A percentile compares a stretch with the other conserved stretches of the same genome.
phyloP scores from a whole-genome alignment of 2,797 vertebrate genomes.

The Gorsachius magnificus region DNA sequence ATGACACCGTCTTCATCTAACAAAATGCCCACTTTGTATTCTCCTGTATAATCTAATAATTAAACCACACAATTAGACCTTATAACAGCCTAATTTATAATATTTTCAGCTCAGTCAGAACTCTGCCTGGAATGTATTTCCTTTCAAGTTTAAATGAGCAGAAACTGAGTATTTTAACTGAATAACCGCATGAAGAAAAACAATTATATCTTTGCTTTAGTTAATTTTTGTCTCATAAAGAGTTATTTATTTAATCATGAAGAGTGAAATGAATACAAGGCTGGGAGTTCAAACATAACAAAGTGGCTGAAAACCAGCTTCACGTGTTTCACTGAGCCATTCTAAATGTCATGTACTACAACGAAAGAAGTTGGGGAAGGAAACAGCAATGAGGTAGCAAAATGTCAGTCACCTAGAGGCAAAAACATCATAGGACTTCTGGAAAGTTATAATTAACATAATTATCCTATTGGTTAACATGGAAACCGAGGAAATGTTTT shows the following conservation, averaged over 20 bases:
- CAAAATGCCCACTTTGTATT: conserved; percentile 9
- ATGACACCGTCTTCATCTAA: neutral
- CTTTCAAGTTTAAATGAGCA: conserved; percentile 64
- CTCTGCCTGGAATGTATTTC: conserved; percentile 48
- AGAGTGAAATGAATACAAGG: conserved; percentile 45
- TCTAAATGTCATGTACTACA: neutral
- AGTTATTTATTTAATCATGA: conserved; percentile 41
- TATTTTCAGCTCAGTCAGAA: conserved; percentile 50
- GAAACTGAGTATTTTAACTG: conserved; percentile 51
- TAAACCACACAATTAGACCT: conserved; percentile 45
- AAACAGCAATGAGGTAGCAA: neutral
- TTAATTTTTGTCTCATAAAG: conserved; percentile 46
- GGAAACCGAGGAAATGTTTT: neutral
- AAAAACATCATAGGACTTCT: neutral
- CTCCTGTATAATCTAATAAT: conserved; percentile 41
- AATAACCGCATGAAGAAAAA: conserved; percentile 23
- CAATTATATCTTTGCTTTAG: conserved; percentile 50
- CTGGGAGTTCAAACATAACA: neutral
- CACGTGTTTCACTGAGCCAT: neutral
- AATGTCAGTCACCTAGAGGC: neutral
- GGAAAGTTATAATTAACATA: neutral
- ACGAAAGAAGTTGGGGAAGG: neutral
- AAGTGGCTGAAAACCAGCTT: neutral
- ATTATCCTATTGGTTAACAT: neutral
- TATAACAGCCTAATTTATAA: conserved; percentile 28